Evolutionary conservation across 2,113 vertebrate species (phyloP), one percentile per base, ranked within the genome.

Genomic region (Cyphomyrus discorhynchus): DNA sequence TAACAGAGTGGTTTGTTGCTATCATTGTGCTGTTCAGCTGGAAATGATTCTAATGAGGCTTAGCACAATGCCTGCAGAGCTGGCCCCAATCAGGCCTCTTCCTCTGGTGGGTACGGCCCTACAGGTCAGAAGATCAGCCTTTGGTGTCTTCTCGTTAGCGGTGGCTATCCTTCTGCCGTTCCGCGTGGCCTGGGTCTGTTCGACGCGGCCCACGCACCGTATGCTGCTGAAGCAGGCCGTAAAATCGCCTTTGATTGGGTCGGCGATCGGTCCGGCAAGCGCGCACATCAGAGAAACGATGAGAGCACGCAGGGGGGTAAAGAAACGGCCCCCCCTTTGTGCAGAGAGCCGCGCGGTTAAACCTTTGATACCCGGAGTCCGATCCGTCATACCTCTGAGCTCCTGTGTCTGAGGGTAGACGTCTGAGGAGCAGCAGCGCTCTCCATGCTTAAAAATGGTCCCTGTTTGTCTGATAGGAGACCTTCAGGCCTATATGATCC

Each of bases 241-340:
- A 86, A 70, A 87, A 70, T 86, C 27, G 27, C 56, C 42, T 86
- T 86, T 49, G 49, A 85, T 89, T 82, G 50, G 47, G 17, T 31
- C 21, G 35, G 9, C 17, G 15, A 31, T 82, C 0, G n/a, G 88
- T 3, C 13, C 8, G 4, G n/a, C 42, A 31, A 31, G 15, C 27
- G 5, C 9, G 2, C 50, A 21, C 17, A 42, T 35, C 49, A 24
- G 50, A 24, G 27, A 35, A 88, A 39, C 13, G n/a, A 85, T 11
- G 19, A 80, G 13, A 89, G 88, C 6, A 10, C 2, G 10, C 9
- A 3, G 2, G 7, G 24, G 27, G 27, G 39, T 21, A 82, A 15
- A 56, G 70, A 80, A 89, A 86, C 3, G 35, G 27, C 19, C 47
- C n/a, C 5, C 13, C 66, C 6, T 84, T 84, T 53, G 42, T 39